Percentiles rank a stretch among this genome's conserved stretches.
Conservation (phyloP, 2,888 invertebrate species). For the Alloplasta piceator region DNA sequence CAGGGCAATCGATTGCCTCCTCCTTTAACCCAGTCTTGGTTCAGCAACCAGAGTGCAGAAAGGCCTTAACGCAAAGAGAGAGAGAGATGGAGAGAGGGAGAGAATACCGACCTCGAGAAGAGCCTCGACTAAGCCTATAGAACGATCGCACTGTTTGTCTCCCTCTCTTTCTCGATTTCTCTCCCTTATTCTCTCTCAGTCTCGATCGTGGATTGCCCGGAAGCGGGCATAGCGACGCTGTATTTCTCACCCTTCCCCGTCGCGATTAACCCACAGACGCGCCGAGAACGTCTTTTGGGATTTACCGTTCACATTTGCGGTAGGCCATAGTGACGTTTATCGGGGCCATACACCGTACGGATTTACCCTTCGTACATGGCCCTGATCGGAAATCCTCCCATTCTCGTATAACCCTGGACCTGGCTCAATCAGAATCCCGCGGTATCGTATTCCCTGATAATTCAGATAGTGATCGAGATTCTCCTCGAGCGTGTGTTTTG, state of each 20-base stretch:
- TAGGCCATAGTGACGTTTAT: conserved; percentile 64
- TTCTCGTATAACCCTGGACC: conserved; percentile 45
- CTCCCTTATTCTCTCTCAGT: conserved; percentile 29
- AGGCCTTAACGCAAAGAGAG: conserved; percentile 36
- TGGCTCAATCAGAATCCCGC: conserved; percentile 55
- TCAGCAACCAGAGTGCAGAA: conserved; percentile 27
- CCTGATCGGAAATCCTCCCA: conserved; percentile 50
- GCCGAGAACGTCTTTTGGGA: conserved; percentile 65
- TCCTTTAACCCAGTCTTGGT: conserved; percentile 39
- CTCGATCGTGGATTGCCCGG: conserved; percentile 46
- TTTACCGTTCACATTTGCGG: conserved; percentile 66
- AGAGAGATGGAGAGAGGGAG: no score
- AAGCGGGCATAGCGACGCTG: conserved; percentile 51
- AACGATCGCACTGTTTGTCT: conserved; percentile 48
- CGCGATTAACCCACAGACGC: conserved; percentile 56
- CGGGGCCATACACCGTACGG: conserved; percentile 48
- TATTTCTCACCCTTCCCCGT: conserved; percentile 8
- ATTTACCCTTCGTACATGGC: conserved; percentile 52
- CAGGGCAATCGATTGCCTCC: conserved; percentile 39
- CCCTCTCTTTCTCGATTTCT: conserved; percentile 23
- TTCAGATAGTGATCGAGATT: no score
- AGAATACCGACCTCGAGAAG: conserved; percentile 49
- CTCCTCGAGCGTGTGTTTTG: no score
- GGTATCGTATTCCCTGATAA: not conserved
- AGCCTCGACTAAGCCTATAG: conserved; percentile 57